Conservation (phyloP, 2,113 vertebrate genomes). For the Albula goreensis region DNA sequence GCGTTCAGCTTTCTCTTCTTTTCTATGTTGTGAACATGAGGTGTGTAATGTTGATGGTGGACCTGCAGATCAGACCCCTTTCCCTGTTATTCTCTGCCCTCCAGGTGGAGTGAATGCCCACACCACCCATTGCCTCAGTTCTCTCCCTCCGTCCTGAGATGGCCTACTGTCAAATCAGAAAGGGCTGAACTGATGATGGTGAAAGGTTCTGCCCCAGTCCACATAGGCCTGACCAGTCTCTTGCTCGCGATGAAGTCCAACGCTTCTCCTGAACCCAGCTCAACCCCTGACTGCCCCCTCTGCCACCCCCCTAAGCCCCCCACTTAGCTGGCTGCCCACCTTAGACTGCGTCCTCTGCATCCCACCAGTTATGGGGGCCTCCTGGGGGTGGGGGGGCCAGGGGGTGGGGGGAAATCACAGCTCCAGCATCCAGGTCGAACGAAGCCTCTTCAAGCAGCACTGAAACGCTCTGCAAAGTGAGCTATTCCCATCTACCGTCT, state of each 20-base stretch:
- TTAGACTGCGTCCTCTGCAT: conserved; percentile 50
- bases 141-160: neutral
- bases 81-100: neutral
- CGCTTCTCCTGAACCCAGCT: conserved; percentile 9
- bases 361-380: conserved; percentile 31
- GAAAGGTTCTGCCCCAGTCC: neutral
- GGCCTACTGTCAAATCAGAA: neutral
- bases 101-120: too few species aligned
- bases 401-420: conserved; percentile 35
- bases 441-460: conserved; percentile 46
- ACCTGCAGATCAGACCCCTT: neutral
- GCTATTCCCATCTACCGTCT: conserved; percentile 43
- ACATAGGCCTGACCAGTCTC: neutral
- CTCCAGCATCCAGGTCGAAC: conserved; percentile 46
- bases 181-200: neutral
- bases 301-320: neutral
- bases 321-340: conserved; percentile 50
- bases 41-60: neutral
- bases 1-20: neutral
- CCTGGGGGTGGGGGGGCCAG: conserved; percentile 31
- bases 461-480: conserved; percentile 37
- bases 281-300: conserved; percentile 17
- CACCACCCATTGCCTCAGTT: neutral
- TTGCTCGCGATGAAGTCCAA: conserved; percentile 42
- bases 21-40: neutral